phyloP scores from a whole-genome alignment of 2,888 invertebrate genomes.

The Caenorhabditis angaria region DNA sequence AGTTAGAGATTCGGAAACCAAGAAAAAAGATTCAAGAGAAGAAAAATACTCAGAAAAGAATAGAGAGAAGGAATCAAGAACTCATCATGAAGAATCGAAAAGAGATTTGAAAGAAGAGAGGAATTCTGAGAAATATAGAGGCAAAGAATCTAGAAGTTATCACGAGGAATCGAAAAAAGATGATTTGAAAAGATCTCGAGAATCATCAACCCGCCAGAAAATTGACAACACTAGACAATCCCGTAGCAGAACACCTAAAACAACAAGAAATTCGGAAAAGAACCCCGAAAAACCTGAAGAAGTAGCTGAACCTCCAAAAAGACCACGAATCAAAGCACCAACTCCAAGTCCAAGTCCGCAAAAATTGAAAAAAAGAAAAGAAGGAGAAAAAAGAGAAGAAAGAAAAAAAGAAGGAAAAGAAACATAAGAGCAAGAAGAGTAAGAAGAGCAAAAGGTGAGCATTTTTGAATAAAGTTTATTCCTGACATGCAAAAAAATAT shows the following conservation, averaged over 20 bases:
- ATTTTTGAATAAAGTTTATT: not conserved
- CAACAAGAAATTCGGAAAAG: not conserved
- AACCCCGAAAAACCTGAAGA: not conserved
- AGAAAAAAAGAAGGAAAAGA: not conserved
- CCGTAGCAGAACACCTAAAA: not conserved
- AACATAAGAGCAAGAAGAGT: not conserved
- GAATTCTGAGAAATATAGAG: too few relatives aligned
- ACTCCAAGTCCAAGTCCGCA: not conserved
- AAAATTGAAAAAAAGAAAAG: not conserved
- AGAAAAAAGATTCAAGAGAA: too few relatives aligned
- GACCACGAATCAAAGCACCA: not conserved
- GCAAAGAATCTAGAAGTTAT: too few relatives aligned
- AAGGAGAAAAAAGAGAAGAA: not conserved
- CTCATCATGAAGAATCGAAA: too few relatives aligned
- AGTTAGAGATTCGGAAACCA: too few relatives aligned
- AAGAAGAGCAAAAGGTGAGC: not conserved
- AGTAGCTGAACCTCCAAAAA: not conserved
- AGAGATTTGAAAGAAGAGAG: too few relatives aligned
- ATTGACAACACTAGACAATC: too few relatives aligned
- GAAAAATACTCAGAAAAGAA: too few relatives aligned
- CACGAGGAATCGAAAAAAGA: too few relatives aligned
- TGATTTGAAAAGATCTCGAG: too few relatives aligned
- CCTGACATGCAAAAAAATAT: not conserved
- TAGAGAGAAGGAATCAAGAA: too few relatives aligned
- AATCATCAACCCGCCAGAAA: too few relatives aligned